Evolutionary conservation across 1,140 invertebrate genomes (phyloP), one percentile per base, ranked within the genome.

Genomic region (Anthonomus grandis): DNA sequence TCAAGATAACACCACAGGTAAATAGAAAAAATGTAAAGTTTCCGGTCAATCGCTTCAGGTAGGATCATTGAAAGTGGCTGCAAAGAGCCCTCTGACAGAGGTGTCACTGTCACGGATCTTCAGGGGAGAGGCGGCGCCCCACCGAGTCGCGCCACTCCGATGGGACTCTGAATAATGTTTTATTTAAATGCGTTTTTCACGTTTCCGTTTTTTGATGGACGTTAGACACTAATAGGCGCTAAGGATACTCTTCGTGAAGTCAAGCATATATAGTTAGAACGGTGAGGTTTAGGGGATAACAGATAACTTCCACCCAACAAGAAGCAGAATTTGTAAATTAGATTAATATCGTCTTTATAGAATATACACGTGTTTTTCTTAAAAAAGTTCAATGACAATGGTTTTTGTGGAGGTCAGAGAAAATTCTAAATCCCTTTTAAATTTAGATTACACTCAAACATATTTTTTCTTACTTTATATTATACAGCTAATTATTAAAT

Each of bases 41-140:
- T 60, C 52, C 41, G 48, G 42, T 60, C 42, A 57, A 60, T 56
- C 49, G 53, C 37, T 46, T 60, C 59, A 60, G 59, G 59, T 60
- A 60, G 50, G 57, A 55, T 55, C 47, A 55, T 23, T 42, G 9
- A 21, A 53, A 47, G 52, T 55, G 52, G 52, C 36, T 38, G 23
- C 39, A 13, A 55, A 39, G 42, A 22, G 15, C 52, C 36, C 18
- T n/a, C n/a, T 60, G 59, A 60, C 59, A 51, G 36, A 56, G 59
- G 59, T 60, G 59, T 60, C 59, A 55, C 42, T 55, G 44, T 55
- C 52, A 47, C 47, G 52, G 31, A 34, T 47, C 44, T 42, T 47
- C 44, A 25, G 52, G 42, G 31, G n/a, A n/a, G n/a, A n/a, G n/a
- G 31, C 31, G 52, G 44, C 52, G 22, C 34, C 52, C 52, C 34